Evolutionary conservation across 1,140 invertebrate species (phyloP).

Genomic region (Bombus waltoni): DNA sequence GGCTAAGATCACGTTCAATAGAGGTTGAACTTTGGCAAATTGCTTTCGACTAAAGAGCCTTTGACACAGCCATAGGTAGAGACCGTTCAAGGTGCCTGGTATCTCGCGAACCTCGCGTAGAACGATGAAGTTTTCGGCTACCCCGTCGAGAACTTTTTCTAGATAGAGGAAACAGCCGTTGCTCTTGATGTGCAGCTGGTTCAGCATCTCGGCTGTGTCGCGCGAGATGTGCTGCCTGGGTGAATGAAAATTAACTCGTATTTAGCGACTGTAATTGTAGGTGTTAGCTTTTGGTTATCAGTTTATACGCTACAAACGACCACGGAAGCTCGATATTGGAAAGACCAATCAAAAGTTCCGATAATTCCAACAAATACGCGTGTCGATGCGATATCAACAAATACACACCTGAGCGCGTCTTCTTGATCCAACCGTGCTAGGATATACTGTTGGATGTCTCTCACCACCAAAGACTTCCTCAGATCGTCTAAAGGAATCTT

Average conservation of each 20-base stretch:
- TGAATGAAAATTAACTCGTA: not conserved
- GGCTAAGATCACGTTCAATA: conserved; percentile 94
- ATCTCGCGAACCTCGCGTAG: conserved; percentile 94
- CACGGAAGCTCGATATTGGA: no score
- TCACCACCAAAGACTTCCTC: conserved; percentile 92
- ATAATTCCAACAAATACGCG: not conserved
- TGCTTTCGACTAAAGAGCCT: conserved; percentile 94
- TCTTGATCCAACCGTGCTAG: conserved; percentile 94
- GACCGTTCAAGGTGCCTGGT: conserved; percentile 96
- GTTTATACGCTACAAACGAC: no score
- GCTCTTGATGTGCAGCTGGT: conserved; percentile 97
- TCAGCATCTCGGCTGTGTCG: conserved; percentile 96
- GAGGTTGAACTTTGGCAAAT: conserved; percentile 92
- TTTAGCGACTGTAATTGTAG: no score
- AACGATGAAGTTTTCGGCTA: conserved; percentile 96
- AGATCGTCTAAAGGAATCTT: conserved; percentile 96
- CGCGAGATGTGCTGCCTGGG: conserved; percentile 88
- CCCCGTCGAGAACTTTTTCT: conserved; percentile 96
- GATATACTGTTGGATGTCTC: conserved; percentile 98
- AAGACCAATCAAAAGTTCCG: no score
- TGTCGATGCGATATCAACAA: not conserved
- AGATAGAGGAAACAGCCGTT: conserved; percentile 97
- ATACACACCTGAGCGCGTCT: conserved; percentile 84
- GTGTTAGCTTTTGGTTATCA: no score
- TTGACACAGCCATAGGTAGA: conserved; percentile 97